These are phyloP conservation scores for Habroteleia sp. DNA, from an alignment of 2,888 invertebrate genomes.

Conservation along the genomic window DNA sequence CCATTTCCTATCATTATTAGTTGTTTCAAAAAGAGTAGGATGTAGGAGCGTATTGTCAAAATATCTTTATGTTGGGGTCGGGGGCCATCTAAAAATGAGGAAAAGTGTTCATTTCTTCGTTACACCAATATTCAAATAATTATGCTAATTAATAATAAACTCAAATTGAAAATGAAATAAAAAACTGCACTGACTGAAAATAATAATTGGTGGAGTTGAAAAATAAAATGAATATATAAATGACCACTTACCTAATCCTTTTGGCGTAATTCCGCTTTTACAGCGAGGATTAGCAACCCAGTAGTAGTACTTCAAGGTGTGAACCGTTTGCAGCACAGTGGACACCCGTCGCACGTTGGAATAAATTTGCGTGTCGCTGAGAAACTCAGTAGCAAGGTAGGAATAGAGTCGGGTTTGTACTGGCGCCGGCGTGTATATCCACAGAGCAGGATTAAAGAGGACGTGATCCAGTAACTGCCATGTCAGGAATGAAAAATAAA, in stretches of 20 bases:
- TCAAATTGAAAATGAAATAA: no score
- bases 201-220: no score
- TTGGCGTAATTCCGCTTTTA: constrained; percentile 97
- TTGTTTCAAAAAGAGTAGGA: constrained; percentile 96
- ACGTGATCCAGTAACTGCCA: constrained; percentile 99
- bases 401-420: constrained; percentile 98
- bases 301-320: constrained; percentile 99
- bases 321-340: constrained; percentile 98
- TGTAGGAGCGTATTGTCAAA: constrained; percentile 95
- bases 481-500: constrained; percentile 94
- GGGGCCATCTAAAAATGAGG: constrained; percentile 93
- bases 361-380: constrained; percentile 98
- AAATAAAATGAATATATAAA: background rate
- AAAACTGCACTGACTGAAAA: no score
- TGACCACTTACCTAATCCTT: constrained; percentile 91
- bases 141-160: no score
- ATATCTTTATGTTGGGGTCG: constrained; percentile 97
- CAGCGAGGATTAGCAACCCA: constrained; percentile 98
- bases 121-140: no score
- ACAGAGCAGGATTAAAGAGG: constrained; percentile 98
- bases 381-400: constrained; percentile 99
- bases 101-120: no score
- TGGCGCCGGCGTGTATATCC: constrained; percentile 98
- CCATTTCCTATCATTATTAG: constrained; percentile 98
- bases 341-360: constrained; percentile 97